Conservation (phyloP, 2,888 invertebrate genomes). For the Osmoderma eremita region DNA sequence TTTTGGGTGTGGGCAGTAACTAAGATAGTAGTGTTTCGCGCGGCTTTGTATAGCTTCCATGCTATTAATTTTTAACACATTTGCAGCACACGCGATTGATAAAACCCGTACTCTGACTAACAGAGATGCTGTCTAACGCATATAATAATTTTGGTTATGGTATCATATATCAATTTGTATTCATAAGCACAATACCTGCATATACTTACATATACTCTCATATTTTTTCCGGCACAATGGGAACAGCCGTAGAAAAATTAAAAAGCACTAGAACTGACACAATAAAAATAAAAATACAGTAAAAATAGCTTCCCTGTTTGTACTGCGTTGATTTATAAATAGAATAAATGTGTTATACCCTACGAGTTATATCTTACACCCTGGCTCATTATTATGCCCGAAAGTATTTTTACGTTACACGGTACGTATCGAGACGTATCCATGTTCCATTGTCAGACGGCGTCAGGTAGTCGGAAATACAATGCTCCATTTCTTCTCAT, state of each 20-base stretch:
- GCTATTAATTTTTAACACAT: no score
- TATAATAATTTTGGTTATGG: background rate
- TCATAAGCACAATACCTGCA: background rate
- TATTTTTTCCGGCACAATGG: constrained; percentile 1
- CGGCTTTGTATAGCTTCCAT: no score
- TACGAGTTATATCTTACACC: constrained; percentile 12
- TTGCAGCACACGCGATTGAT: no score
- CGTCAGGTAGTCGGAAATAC: constrained; percentile 31
- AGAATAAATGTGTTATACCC: constrained; percentile 15
- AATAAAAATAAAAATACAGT: constrained; percentile 36
- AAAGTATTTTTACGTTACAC: constrained; percentile 24
- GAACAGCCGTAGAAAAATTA: constrained; percentile 29
- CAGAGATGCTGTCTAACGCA: no score
- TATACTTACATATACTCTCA: background rate
- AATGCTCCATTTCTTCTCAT: constrained; percentile 35
- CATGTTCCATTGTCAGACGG: constrained; percentile 2
- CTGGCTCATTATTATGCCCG: constrained; percentile 11
- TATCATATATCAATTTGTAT: background rate
- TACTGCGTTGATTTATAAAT: constrained; percentile 34
- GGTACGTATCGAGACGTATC: constrained; percentile 26
- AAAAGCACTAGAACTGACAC: constrained; percentile 29
- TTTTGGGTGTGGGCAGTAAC: no score
- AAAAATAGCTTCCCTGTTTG: constrained; percentile 33
- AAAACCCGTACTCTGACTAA: no score
- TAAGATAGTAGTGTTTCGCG: no score